A percentile compares a stretch with the other conserved stretches of the same genome.
Conservation (phyloP, 2,888 invertebrate species). For the Drosophila anomelani region DNA sequence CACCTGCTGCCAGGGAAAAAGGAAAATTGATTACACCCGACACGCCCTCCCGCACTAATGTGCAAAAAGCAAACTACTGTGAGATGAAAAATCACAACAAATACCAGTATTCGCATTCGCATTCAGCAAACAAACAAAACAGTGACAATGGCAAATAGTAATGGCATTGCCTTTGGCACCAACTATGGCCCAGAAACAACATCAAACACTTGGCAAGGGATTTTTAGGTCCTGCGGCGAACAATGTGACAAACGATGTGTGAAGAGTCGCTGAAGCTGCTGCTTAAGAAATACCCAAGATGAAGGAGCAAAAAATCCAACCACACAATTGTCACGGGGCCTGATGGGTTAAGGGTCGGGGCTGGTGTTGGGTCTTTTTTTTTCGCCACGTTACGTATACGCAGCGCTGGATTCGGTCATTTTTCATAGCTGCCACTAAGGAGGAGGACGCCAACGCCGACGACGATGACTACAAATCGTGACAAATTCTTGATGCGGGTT, state of each 20-base stretch:
- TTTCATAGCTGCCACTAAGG: conserved; percentile 63
- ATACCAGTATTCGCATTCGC: conserved; percentile 22
- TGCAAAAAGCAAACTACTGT: conserved; percentile 67
- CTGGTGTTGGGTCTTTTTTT: conserved; percentile 6
- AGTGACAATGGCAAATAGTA: conserved; percentile 70
- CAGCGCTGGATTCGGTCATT: conserved; percentile 69
- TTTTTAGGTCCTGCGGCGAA: conserved; percentile 51
- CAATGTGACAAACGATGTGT: conserved; percentile 80
- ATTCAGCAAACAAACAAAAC: conserved; percentile 58
- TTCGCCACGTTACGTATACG: conserved; percentile 67
- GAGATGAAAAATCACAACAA: conserved; percentile 77
- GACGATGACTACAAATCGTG: conserved; percentile 78
- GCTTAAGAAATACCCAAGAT: conserved; percentile 48
- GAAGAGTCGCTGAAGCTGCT: conserved; percentile 64
- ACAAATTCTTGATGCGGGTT: conserved; percentile 78
- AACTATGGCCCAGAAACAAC: conserved; percentile 26
- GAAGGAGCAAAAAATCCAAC: conserved; percentile 55
- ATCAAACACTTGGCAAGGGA: conserved; percentile 27
- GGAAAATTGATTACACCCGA: conserved; percentile 69
- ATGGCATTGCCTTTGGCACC: conserved; percentile 66
- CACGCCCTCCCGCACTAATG: conserved; percentile 68
- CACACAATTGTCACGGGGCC: conserved; percentile 66
- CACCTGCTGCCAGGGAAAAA: conserved; percentile 53
- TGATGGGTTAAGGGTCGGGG: conserved; percentile 15
- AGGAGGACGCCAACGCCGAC: conserved; percentile 16